A percentile compares a stretch with the other conserved stretches of the same genome.
phyloP scores from a whole-genome alignment of 2,888 invertebrate genomes.

The Kryphioiulus occultus region DNA sequence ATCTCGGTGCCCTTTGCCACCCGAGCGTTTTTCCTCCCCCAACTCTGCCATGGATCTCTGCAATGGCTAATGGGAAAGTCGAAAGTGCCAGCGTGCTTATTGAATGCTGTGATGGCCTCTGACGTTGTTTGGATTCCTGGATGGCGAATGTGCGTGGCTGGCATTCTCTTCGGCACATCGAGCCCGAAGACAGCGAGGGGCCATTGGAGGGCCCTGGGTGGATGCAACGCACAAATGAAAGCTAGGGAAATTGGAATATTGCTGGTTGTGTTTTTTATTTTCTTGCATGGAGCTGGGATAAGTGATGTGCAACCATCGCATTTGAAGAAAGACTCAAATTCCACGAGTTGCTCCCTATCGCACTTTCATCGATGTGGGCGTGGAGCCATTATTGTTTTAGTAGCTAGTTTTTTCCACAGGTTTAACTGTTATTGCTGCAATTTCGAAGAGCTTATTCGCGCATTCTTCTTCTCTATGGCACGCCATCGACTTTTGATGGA shows the following conservation, averaged over 20 bases:
- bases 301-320: neutral
- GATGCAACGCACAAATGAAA: neutral
- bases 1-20: neutral
- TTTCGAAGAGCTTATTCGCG: slow-evolving; percentile 11
- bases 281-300: neutral
- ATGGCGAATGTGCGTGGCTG: slow-evolving; percentile 19
- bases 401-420: slow-evolving; percentile 24
- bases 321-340: neutral
- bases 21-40: neutral
- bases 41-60: neutral
- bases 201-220: neutral
- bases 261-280: neutral
- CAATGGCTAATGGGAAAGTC: slow-evolving; percentile 27
- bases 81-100: slow-evolving; percentile 14
- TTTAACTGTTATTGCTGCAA: slow-evolving; percentile 31
- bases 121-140: slow-evolving; percentile 51
- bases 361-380: neutral
- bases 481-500: neutral
- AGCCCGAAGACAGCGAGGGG: neutral
- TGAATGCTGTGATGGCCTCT: slow-evolving; percentile 53
- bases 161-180: neutral
- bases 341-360: neutral
- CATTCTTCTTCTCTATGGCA: neutral
- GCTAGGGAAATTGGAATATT: slow-evolving; percentile 19
- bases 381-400: slow-evolving; percentile 4